Conservation (phyloP, 2,888 invertebrate genomes). For the Caenorhabditis afra region DNA sequence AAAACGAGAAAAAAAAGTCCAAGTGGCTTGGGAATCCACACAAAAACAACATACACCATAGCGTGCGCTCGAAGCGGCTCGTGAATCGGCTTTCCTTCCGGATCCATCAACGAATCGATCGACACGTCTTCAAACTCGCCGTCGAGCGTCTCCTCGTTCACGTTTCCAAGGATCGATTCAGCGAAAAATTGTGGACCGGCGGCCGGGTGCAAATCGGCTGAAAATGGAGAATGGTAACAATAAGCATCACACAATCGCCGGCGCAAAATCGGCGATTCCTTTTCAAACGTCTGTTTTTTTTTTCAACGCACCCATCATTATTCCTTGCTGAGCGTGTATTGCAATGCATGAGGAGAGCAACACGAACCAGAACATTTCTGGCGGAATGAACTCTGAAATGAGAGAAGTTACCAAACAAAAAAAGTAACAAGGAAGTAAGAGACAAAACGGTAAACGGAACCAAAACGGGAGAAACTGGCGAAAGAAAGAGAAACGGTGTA, state of each 20-base stretch:
- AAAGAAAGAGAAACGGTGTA: slow-evolving; percentile 28
- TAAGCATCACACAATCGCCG: background rate
- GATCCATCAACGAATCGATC: slow-evolving; percentile 61
- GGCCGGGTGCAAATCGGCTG: slow-evolving; percentile 65
- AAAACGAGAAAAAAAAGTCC: slow-evolving; percentile 21
- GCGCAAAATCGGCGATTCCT: no score
- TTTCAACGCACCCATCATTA: slow-evolving; percentile 34
- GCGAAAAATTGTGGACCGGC: slow-evolving; percentile 65
- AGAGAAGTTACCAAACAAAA: background rate
- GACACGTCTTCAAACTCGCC: slow-evolving; percentile 37
- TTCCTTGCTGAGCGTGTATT: slow-evolving; percentile 54
- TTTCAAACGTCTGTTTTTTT: background rate
- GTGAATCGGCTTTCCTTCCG: slow-evolving; percentile 64
- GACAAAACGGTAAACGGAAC: slow-evolving; percentile 10
- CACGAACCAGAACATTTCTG: slow-evolving; percentile 55
- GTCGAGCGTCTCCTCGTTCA: slow-evolving; percentile 5
- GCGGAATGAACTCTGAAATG: slow-evolving; percentile 21
- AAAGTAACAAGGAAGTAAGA: slow-evolving; percentile 1
- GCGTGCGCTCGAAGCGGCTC: slow-evolving; percentile 61
- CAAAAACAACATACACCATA: slow-evolving; percentile 54
- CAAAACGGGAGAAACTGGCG: slow-evolving; percentile 4
- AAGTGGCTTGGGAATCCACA: background rate
- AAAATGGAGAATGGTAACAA: background rate
- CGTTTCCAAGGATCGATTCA: slow-evolving; percentile 20
- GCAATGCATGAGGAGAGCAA: slow-evolving; percentile 54